Base-by-base conservation (phyloP, 2,113 vertebrate species). In the Gavia stellata region DNA sequence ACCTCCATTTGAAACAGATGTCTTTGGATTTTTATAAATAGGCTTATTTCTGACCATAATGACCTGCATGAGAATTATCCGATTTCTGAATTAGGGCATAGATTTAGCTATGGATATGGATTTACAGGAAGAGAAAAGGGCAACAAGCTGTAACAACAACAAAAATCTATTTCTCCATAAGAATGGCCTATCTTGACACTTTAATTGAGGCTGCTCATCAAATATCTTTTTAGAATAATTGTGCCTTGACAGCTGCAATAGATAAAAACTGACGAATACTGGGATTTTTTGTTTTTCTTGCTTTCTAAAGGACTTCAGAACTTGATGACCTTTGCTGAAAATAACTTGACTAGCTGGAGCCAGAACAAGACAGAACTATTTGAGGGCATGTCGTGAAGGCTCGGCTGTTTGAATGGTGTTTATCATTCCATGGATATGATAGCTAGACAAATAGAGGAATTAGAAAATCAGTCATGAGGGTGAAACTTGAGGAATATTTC, bases 261-360 rank as follows among this genome's bases (percentile, higher is more conserved):
- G 20, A 49, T 83, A 40, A 78, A 78, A 81, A 74, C 55, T 81
- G 45, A 59, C 3, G 77, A 78, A 86, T 63, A 38, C 12, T 49
- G 34, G 15, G 31, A 5, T 29, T 45, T 83, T 62, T 86, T 81
- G 6, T 14, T 92, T 88, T 70, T 53, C 16, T 72, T 87, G 12
- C 52, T 80, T 93, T 88, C 47, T 83, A 52, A 18, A 63, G 72
- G 47, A 47, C 40, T 92, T 9, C 38, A 91, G 86, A 83, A 75
- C 68, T 62, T 78, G 47, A 74, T 94, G 87, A 93, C 72, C 88
- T 93, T 72, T 91, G 49, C 96, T 93, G 88, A 92, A 96, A 95
- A 95, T 95, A 88, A 44, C 81, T 93, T 85, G n/a, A 38, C 47
- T 67, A 56, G 75, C 47, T 77, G 38, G 59, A 93, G 34, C 49